A percentile compares a stretch with the other conserved stretches of the same genome.
Evolutionary conservation across 1,140 invertebrate species (phyloP).

Genomic region (Prorops nasuta): DNA sequence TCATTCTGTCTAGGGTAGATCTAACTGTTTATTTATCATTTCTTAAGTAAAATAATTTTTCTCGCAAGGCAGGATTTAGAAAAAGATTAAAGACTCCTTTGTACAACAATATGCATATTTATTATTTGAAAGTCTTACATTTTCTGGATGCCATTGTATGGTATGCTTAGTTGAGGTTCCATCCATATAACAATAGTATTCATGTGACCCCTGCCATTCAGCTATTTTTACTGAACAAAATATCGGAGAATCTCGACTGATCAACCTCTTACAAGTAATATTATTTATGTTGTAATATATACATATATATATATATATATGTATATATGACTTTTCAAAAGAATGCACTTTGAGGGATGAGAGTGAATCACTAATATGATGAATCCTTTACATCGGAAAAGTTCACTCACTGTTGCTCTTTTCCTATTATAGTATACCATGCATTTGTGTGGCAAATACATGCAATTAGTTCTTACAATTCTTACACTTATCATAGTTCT

Average conservation of each 20-base stretch:
- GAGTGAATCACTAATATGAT: no score
- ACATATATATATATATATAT: conserved; percentile 13
- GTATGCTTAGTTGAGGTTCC: conserved; percentile 35
- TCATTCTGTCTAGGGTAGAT: conserved; percentile 8
- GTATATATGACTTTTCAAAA: no score
- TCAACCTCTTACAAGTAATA: conserved; percentile 41
- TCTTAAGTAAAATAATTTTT: no score
- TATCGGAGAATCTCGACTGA: conserved; percentile 35
- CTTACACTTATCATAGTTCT: not conserved
- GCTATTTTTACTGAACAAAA: conserved; percentile 15
- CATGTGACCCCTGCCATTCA: not conserved
- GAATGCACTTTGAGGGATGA: no score
- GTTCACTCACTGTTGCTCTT: no score
- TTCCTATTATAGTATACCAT: no score
- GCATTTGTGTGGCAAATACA: no score
- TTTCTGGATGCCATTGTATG: conserved; percentile 42
- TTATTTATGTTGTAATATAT: conserved; percentile 32
- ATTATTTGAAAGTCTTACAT: conserved; percentile 54
- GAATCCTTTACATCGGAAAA: no score
- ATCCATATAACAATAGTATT: conserved; percentile 18
- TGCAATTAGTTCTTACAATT: no score
- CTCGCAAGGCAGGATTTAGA: no score
- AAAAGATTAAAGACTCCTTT: conserved; percentile 14
- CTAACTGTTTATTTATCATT: no score
- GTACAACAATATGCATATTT: conserved; percentile 56